Percentiles rank a stretch among this genome's conserved stretches.
Evolutionary conservation across 2,797 vertebrate species (phyloP).

Genomic region (Phoebastria nigripes): DNA sequence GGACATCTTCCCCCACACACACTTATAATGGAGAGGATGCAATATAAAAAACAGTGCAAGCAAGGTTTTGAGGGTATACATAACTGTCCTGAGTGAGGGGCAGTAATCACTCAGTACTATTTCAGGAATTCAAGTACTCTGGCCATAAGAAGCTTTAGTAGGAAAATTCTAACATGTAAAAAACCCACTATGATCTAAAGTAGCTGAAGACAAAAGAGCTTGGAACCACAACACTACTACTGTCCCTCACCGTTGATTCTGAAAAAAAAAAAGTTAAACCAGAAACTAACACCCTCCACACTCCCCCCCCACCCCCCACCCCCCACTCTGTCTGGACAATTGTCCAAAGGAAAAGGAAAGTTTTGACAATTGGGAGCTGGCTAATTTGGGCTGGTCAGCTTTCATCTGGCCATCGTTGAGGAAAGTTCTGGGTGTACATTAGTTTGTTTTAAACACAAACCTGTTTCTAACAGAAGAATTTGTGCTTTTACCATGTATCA

Average conservation of each 20-base stretch:
- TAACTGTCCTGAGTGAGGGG: not conserved
- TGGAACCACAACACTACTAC: not conserved
- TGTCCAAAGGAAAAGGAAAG: not conserved
- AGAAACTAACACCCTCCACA: not conserved
- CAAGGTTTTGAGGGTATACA: not conserved
- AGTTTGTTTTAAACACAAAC: not conserved
- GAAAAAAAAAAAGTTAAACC: not conserved
- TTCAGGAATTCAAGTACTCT: not conserved
- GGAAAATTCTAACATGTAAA: not conserved
- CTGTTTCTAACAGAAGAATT: not conserved
- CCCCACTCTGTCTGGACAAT: rapidly evolving
- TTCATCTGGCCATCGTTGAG: not conserved
- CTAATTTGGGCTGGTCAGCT: not conserved
- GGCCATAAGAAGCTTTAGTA: not conserved
- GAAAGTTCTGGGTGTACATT: not conserved
- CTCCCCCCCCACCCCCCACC: too few species aligned
- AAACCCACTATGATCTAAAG: not conserved
- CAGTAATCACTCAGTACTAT: not conserved
- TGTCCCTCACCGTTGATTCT: not conserved
- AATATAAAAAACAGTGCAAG: not conserved
- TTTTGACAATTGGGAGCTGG: not conserved
- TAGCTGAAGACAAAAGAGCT: not conserved
- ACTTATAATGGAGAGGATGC: not conserved
- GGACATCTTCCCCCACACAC: not conserved
- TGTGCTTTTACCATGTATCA: not conserved